phyloP scores from a whole-genome alignment of 2,888 invertebrate species.

The Plusia festucae region DNA sequence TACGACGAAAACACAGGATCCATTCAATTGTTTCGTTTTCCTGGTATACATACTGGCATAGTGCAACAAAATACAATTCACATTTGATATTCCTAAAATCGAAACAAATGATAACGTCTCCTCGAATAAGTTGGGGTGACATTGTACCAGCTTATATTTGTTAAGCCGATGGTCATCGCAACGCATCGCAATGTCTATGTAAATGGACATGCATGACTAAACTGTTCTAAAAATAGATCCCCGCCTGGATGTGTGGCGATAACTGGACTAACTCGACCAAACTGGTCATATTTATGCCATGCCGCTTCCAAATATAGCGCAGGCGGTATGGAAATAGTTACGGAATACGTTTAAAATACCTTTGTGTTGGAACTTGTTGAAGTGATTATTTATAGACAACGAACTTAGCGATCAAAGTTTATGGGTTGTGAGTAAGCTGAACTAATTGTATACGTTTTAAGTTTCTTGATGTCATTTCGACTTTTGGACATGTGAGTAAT shows the following conservation, averaged over 20 bases:
- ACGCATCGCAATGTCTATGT: constrained; percentile 59
- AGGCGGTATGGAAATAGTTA: constrained; percentile 60
- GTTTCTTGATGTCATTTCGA: constrained; percentile 13
- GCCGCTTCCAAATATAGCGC: constrained; percentile 74
- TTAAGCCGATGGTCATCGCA: constrained; percentile 38
- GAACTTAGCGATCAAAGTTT: constrained; percentile 30
- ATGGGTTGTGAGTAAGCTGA: constrained; percentile 28
- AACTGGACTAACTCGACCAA: constrained; percentile 77
- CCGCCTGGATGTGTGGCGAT: constrained; percentile 74
- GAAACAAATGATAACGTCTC: constrained; percentile 26
- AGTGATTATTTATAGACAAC: constrained; percentile 53
- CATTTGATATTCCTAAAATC: constrained; percentile 16
- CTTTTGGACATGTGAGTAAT: constrained; percentile 34
- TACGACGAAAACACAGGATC: constrained; percentile 22
- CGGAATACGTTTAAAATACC: constrained; percentile 50
- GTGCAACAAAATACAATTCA: constrained; percentile 8
- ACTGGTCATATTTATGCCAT: constrained; percentile 74
- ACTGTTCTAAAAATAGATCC: constrained; percentile 78
- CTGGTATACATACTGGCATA: constrained; percentile 30
- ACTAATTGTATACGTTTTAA: constrained; percentile 27
- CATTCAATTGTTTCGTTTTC: constrained; percentile 24
- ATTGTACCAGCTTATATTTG: constrained; percentile 47
- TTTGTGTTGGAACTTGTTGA: constrained; percentile 41
- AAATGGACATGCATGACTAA: constrained; percentile 77
- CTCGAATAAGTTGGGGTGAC: constrained; percentile 19